phyloP scores from a whole-genome alignment of 2,113 vertebrate genomes.

The Falcunculus frontatus region DNA sequence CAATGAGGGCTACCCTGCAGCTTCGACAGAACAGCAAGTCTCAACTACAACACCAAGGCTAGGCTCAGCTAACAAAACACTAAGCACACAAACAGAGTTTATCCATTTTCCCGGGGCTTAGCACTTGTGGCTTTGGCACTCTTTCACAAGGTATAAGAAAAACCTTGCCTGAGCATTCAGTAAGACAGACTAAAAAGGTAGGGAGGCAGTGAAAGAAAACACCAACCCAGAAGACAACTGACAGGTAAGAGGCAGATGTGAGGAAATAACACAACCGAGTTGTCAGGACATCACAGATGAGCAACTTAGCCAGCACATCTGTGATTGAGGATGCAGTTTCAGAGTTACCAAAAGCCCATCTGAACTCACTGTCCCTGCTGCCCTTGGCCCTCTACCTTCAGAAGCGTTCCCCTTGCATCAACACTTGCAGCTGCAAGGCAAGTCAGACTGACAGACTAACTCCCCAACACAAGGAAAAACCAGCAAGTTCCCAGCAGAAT shows the following conservation, averaged over 20 bases:
- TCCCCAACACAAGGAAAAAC: neutral
- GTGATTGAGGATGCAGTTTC: neutral
- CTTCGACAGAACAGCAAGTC: neutral
- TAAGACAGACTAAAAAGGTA: neutral
- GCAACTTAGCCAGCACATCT: neutral
- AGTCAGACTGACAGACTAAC: neutral
- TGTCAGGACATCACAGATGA: neutral
- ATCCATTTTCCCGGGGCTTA: neutral
- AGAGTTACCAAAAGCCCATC: neutral
- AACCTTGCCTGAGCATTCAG: neutral
- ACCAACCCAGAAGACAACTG: neutral
- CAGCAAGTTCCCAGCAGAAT: neutral
- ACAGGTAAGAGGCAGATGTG: neutral
- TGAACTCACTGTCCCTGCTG: neutral
- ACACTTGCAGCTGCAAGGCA: neutral
- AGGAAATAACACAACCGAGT: neutral
- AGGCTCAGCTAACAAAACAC: neutral
- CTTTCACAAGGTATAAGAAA: fast-evolving
- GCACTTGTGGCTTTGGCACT: neutral
- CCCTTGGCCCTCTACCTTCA: neutral
- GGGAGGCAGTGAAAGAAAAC: neutral
- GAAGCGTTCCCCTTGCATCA: neutral
- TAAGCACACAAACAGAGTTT: neutral
- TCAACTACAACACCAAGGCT: neutral
- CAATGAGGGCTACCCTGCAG: neutral